Evolutionary conservation across 2,888 invertebrate genomes (phyloP).

Genomic region (Napeogenes sylphis): DNA sequence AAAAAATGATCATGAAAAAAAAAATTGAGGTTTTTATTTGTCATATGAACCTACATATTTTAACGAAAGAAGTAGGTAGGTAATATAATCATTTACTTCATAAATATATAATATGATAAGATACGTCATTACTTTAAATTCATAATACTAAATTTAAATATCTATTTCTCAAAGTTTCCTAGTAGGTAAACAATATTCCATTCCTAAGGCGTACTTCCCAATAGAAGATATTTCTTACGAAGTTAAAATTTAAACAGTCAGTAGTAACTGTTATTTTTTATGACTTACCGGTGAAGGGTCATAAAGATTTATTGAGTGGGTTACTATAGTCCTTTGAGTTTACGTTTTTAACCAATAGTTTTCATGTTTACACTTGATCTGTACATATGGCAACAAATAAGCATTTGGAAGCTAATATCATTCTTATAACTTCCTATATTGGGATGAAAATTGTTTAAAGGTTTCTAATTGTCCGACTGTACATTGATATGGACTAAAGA

Average conservation of each 20-base stretch:
- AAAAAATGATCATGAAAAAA: no score
- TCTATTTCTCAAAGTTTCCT: no score
- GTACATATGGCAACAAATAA: constrained; percentile 4
- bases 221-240: not conserved
- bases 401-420: constrained; percentile 1
- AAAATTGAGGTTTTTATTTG: no score
- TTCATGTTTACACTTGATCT: constrained; percentile 44
- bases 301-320: constrained; percentile 53
- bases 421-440: not conserved
- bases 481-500: constrained; percentile 17
- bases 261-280: constrained; percentile 49
- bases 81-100: no score
- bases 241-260: constrained; percentile 13
- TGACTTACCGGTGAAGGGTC: constrained; percentile 35
- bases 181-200: not conserved
- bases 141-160: no score
- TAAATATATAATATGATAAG: no score
- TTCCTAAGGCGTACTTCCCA: constrained; percentile 15
- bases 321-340: constrained; percentile 41
- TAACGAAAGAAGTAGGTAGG: no score
- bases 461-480: not conserved
- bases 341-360: constrained; percentile 31
- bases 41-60: no score
- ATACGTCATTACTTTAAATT: no score
- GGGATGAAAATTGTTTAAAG: constrained; percentile 2